Base-by-base conservation (phyloP, 2,113 vertebrate genomes). In the Corvus hawaiiensis region DNA sequence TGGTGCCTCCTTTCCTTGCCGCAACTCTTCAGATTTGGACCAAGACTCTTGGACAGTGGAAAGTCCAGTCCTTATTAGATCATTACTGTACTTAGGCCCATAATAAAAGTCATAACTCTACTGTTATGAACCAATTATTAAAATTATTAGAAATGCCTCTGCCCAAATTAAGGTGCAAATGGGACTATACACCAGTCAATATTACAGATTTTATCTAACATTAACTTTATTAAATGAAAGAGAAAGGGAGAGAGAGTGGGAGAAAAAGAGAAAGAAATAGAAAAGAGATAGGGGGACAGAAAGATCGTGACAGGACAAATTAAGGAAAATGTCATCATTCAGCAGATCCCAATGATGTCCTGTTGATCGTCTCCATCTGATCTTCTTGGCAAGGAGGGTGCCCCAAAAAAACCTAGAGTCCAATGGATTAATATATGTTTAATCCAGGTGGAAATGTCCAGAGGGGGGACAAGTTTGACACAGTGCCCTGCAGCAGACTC, bases 171-270 rank as follows among this genome's bases (percentile, higher is more conserved):
- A 66, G 39, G 11, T 30, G 39, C 12, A 66, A 35, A 44, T 30
- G 15, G 55, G 26, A 37, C 10, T 33, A 66, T 44, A 46, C 30
- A 21, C 9, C 16, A 26, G 21, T 46, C 21, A 55, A 14, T 55
- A 32, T 16, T 55, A 52, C 17, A 11, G 59, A 52, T 63, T 46
- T 32, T 37, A 24, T 35, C 43, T 37, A 46, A 23, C 9, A 44
- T 66, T 64, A 51, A 15, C 16, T 68, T 58, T 39, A 51, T 15
- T 26, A 62, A 62, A 43, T 16, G 30, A 51, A 20, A 30, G 19
- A 28, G 1, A 8, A 6, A 28, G 30, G 24, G 30, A 41, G 1
- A 6, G 12, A 2, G 7, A 10, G 11, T 11, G 11, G 18, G 9
- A 19, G 16, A 39, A 41, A 41, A 21, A 43, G 19, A 35, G 21